Evolutionary conservation across 1,140 invertebrate genomes (phyloP).

Genomic region (Leguminivora glycinivorella): DNA sequence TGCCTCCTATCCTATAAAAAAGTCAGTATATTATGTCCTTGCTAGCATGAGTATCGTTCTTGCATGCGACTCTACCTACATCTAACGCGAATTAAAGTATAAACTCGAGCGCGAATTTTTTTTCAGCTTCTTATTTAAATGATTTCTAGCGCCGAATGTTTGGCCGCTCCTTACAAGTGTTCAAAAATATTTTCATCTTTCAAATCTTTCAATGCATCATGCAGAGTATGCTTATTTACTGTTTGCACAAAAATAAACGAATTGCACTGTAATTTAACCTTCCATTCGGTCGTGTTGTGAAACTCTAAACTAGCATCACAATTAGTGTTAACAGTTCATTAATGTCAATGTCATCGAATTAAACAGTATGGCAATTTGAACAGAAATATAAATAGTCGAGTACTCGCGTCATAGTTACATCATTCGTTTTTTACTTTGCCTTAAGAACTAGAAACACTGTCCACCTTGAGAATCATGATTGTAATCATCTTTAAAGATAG

Average conservation of each 20-base stretch:
- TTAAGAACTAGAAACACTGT: slow-evolving; percentile 41
- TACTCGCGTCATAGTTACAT: slow-evolving; percentile 56
- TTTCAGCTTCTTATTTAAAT: too few relatives aligned
- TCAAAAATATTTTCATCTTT: background rate
- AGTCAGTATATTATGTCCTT: too few relatives aligned
- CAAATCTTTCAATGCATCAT: background rate
- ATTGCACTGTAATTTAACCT: slow-evolving; percentile 8
- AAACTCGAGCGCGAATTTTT: too few relatives aligned
- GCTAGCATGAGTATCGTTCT: too few relatives aligned
- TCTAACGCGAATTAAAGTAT: too few relatives aligned
- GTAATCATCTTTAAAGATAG: slow-evolving; percentile 1
- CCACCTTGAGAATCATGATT: slow-evolving; percentile 35
- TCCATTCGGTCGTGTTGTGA: background rate
- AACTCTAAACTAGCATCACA: slow-evolving; percentile 16
- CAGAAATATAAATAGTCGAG: slow-evolving; percentile 49
- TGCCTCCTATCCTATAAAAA: too few relatives aligned
- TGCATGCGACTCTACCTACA: too few relatives aligned
- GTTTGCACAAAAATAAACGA: background rate
- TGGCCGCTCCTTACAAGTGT: background rate
- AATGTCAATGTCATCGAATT: slow-evolving; percentile 45
- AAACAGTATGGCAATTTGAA: slow-evolving; percentile 35
- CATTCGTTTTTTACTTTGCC: slow-evolving; percentile 50
- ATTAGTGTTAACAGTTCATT: slow-evolving; percentile 28
- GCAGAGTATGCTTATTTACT: too few relatives aligned
- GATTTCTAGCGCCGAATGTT: background rate